Conservation (phyloP, 2,888 invertebrate genomes). For the Rhingia rostrata region DNA sequence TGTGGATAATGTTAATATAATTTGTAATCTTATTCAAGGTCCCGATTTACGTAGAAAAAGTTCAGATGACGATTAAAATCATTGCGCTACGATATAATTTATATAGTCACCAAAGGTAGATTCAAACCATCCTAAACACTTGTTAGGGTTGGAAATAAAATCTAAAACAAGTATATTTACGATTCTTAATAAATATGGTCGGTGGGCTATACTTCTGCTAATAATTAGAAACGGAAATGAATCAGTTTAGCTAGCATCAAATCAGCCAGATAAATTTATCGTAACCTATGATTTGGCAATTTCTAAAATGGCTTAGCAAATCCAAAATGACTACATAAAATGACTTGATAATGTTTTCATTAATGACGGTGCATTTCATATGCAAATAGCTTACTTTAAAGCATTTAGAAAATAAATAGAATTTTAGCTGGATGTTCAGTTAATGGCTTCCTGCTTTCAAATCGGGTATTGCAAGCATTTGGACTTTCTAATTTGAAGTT, state of each 20-base stretch:
- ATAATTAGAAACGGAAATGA: constrained; percentile 58
- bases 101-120: neutral
- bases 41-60: constrained; percentile 26
- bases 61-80: constrained; percentile 40
- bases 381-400: constrained; percentile 77
- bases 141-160: constrained; percentile 35
- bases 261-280: constrained; percentile 5
- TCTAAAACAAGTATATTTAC: constrained; percentile 35
- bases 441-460: too few relatives aligned
- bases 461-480: too few relatives aligned
- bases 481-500: too few relatives aligned
- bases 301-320: constrained; percentile 15
- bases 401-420: constrained; percentile 77
- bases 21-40: constrained; percentile 33
- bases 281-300: constrained; percentile 40
- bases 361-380: constrained; percentile 79
- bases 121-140: constrained; percentile 6
- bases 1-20: too few relatives aligned
- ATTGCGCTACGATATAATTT: constrained; percentile 34
- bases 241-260: constrained; percentile 23
- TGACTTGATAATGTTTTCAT: constrained; percentile 79
- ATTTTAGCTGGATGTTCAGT: too few relatives aligned
- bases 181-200: constrained; percentile 35
- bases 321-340: constrained; percentile 77
- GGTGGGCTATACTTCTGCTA: constrained; percentile 30